A percentile compares a stretch with the other conserved stretches of the same genome.
phyloP scores from a whole-genome alignment of 2,797 vertebrate genomes.

The Cheirogaleus major region DNA sequence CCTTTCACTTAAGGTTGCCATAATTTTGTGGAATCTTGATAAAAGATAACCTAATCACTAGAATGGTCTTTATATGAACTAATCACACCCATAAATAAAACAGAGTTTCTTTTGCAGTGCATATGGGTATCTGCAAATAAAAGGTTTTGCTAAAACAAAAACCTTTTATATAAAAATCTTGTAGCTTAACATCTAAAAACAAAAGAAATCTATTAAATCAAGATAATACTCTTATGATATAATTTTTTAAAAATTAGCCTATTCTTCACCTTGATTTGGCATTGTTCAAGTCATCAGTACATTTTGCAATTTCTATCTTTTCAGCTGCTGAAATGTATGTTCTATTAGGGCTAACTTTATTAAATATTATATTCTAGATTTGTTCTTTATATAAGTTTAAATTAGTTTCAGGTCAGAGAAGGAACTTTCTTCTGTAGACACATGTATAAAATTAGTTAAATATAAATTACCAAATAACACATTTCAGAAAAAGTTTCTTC shows the following conservation, averaged over 20 bases:
- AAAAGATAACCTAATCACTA: not conserved
- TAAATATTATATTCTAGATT: not conserved
- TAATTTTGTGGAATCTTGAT: not conserved
- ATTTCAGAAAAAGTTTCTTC: conserved; percentile 12
- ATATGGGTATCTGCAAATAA: not conserved
- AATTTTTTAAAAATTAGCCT: not conserved
- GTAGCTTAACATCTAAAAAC: not conserved
- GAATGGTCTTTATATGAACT: not conserved
- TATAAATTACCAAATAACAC: not conserved
- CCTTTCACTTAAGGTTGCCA: too few relatives aligned
- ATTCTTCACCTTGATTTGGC: not conserved
- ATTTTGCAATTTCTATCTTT: not conserved
- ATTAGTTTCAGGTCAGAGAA: conserved; percentile 37
- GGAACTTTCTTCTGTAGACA: not conserved
- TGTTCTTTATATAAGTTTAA: conserved; percentile 28
- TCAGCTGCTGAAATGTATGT: not conserved
- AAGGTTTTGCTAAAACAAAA: not conserved
- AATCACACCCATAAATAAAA: not conserved
- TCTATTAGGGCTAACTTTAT: not conserved
- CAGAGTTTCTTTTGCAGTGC: not conserved
- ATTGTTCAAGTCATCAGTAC: not conserved
- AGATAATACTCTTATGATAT: not conserved
- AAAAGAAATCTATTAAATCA: not conserved
- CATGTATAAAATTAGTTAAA: conserved; percentile 10
- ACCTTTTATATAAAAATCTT: not conserved